Conservation (phyloP, 2,888 invertebrate species). For the Electrophaes corylata region DNA sequence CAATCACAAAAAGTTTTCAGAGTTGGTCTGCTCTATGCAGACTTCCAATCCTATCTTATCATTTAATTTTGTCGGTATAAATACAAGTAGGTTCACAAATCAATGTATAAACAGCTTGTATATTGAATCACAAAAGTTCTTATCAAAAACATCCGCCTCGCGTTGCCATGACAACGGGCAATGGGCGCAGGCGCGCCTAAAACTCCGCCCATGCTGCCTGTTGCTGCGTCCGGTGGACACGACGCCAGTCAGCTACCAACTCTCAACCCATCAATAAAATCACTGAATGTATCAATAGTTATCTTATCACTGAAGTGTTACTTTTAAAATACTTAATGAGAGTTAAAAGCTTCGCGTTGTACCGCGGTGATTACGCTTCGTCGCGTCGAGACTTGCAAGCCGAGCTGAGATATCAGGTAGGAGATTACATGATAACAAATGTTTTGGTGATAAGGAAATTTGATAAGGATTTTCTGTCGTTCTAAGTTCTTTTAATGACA, state of each 20-base stretch:
- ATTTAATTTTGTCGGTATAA: not conserved
- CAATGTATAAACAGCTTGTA: conserved; percentile 54
- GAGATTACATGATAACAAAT: conserved; percentile 13
- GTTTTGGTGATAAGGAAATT: conserved; percentile 11
- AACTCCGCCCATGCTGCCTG: conserved; percentile 79
- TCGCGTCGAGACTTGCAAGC: conserved; percentile 23
- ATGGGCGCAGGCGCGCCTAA: conserved; percentile 69
- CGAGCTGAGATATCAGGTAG: conserved; percentile 35
- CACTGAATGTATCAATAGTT: conserved; percentile 30
- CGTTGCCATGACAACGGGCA: conserved; percentile 76
- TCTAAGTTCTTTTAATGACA: too few relatives aligned
- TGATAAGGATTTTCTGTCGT: conserved; percentile 1
- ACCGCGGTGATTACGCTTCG: conserved; percentile 24
- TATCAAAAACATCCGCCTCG: conserved; percentile 75
- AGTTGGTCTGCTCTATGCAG: not conserved
- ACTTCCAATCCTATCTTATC: not conserved
- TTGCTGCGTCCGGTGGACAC: conserved; percentile 58
- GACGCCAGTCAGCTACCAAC: conserved; percentile 72
- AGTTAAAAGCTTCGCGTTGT: conserved; percentile 29
- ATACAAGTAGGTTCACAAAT: conserved; percentile 9
- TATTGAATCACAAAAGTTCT: conserved; percentile 41
- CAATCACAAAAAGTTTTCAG: not conserved
- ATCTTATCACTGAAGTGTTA: conserved; percentile 17
- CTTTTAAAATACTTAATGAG: conserved; percentile 30
- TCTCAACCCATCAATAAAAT: conserved; percentile 52